phyloP scores from a whole-genome alignment of 1,140 invertebrate species.

The Lordiphosa collinella region DNA sequence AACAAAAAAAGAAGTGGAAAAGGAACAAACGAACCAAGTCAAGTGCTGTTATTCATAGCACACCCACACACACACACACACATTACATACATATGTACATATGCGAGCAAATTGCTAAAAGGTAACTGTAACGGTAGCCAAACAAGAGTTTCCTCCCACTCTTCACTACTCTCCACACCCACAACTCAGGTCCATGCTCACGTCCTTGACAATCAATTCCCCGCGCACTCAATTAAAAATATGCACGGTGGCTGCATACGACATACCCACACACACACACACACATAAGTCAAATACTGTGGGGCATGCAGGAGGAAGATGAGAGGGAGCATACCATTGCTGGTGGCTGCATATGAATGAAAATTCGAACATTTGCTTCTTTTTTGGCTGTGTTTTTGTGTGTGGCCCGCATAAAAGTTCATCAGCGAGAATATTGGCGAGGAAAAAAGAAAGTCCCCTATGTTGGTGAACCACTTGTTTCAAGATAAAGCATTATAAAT shows the following conservation, averaged over 20 bases:
- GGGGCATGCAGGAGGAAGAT: slow-evolving; percentile 30
- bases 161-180: slow-evolving; percentile 3
- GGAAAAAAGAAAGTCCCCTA: slow-evolving; percentile 54
- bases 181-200: slow-evolving; percentile 60
- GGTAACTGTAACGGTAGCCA: slow-evolving; percentile 61
- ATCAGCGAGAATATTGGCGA: slow-evolving; percentile 69
- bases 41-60: slow-evolving; percentile 70
- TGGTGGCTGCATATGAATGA: slow-evolving; percentile 73
- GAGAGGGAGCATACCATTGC: slow-evolving; percentile 21
- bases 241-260: slow-evolving; percentile 65
- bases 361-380: slow-evolving; percentile 67
- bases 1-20: slow-evolving; percentile 24
- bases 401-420: slow-evolving; percentile 62
- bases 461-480: slow-evolving; percentile 17
- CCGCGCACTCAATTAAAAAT: slow-evolving; percentile 76
- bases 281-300: slow-evolving; percentile 54
- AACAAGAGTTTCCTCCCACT: slow-evolving; percentile 36
- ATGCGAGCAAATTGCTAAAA: slow-evolving; percentile 61
- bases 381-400: slow-evolving; percentile 28
- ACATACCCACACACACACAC: slow-evolving; percentile 25
- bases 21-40: slow-evolving; percentile 55
- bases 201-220: slow-evolving; percentile 77
- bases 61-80: slow-evolving; percentile 26
- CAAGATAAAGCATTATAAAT: neutral
- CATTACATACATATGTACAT: slow-evolving; percentile 2